Evolutionary conservation across 2,113 vertebrate genomes (phyloP), one percentile per base, ranked within the genome.

Genomic region (Pithys albifrons): DNA sequence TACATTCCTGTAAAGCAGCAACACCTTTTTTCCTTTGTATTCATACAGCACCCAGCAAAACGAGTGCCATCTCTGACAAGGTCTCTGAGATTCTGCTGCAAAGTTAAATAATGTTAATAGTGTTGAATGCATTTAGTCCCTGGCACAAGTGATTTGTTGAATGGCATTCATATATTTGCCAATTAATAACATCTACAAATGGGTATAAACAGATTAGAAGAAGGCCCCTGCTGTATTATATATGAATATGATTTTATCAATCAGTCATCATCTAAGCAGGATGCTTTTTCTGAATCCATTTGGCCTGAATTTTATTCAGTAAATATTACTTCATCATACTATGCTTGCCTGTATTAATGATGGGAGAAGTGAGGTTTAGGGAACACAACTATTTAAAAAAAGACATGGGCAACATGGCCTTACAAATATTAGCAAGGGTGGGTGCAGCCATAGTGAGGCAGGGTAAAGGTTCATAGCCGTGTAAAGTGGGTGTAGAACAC

Each of bases 381-480:
- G 29, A 88, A 59, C 1, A 6, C 1, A 79, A 62, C 12, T 12
- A 5, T 87, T 45, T 0, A 7, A 27, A 20, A 81, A 84, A 51
- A 9, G 27, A 62, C 33, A 14, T 7, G 11, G 37, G 16, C 10
- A 71, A 23, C 35, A 48, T 2, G 27, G 24, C 9, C n/a, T 74
- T 85, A n/a, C 2, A 74, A 82, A 57, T 6, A 33, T 43, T 9
- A 80, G 23, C 37, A 58, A 46, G 25, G 17, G 15, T 43, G 20
- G 9, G 10, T 78, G 37, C 22, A 74, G 39, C 2, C 0, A 0
- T 6, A 59, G 17, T 8, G 22, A 79, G 29, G 22, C 3, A 5
- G 9, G 10, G 24, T 6, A 54, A 61, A 61, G 14, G 7, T 65
- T 73, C 48, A 37, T 28, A 59, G 39, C 17, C 1, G 0, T 6